A percentile compares a stretch with the other conserved stretches of the same genome.
phyloP scores from a whole-genome alignment of 2,113 vertebrate genomes.

The Stictonetta naevosa region DNA sequence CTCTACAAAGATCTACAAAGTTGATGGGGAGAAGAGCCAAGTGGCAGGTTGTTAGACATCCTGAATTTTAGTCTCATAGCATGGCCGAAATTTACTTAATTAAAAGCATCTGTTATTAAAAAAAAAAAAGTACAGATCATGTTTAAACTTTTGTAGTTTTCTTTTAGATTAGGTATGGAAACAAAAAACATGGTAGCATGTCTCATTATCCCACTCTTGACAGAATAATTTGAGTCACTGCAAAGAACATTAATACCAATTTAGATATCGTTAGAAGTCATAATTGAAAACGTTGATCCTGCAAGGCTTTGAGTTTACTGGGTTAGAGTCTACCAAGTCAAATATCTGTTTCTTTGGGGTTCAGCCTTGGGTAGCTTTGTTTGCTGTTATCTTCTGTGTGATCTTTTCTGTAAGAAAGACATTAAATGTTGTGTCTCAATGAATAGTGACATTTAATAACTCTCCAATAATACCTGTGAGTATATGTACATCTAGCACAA shows the following conservation, averaged over 20 bases:
- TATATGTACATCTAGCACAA: not conserved
- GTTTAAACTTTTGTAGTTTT: not conserved
- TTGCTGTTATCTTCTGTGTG: not conserved
- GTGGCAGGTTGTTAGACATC: not conserved
- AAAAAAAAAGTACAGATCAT: not conserved
- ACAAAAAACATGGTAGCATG: not conserved
- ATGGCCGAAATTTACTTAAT: not conserved
- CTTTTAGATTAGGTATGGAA: not conserved
- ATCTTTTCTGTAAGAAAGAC: not conserved
- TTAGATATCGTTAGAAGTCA: not conserved
- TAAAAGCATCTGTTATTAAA: not conserved
- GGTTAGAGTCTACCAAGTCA: not conserved
- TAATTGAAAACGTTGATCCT: not conserved
- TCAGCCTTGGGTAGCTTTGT: not conserved
- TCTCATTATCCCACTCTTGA: not conserved
- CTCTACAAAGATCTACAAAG: fast-evolving
- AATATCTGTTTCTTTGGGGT: not conserved
- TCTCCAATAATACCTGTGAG: constrained; percentile 19
- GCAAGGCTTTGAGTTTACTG: not conserved
- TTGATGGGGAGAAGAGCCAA: not conserved
- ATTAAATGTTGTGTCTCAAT: constrained; percentile 31
- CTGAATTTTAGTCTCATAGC: not conserved
- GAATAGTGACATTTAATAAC: constrained; percentile 64
- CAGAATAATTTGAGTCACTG: not conserved
- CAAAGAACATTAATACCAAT: not conserved